Evolutionary conservation across 2,888 invertebrate species (phyloP).

Genomic region (Drosophila flavopinicola): DNA sequence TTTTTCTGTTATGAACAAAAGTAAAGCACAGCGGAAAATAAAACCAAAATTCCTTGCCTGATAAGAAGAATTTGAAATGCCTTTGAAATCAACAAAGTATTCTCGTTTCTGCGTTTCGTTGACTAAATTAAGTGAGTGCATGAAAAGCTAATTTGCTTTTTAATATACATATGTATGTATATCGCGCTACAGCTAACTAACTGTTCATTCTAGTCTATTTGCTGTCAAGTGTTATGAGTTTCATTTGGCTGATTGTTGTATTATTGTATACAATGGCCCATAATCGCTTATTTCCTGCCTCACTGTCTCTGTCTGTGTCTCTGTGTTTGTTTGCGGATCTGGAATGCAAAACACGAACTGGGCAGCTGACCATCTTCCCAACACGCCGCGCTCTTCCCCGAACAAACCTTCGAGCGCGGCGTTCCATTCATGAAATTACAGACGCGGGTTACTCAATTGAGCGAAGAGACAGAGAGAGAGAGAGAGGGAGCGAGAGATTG

Average conservation of each 20-base stretch:
- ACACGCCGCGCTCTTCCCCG: neutral
- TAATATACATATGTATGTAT: neutral
- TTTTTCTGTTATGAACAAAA: no score
- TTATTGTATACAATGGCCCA: conserved; percentile 47
- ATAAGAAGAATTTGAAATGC: no score
- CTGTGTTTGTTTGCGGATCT: conserved; percentile 41
- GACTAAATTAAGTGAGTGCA: no score
- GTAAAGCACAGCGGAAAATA: no score
- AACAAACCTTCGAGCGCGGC: conserved; percentile 11
- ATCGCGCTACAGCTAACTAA: neutral
- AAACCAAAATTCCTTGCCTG: no score
- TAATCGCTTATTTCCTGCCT: conserved; percentile 66
- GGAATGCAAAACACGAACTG: conserved; percentile 59
- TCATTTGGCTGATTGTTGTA: conserved; percentile 37
- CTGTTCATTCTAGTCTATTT: neutral
- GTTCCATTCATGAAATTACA: conserved; percentile 63
- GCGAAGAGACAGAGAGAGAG: conserved; percentile 2
- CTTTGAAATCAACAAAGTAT: no score
- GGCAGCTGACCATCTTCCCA: conserved; percentile 30
- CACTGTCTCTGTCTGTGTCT: conserved; percentile 30
- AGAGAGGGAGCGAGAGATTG: conserved; percentile 3
- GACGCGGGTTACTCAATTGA: conserved; percentile 46
- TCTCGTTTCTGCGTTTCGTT: no score
- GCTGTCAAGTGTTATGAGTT: conserved; percentile 19
- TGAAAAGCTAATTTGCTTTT: neutral